Conservation (phyloP, 2,797 vertebrate species). For the Crenichthys baileyi region DNA sequence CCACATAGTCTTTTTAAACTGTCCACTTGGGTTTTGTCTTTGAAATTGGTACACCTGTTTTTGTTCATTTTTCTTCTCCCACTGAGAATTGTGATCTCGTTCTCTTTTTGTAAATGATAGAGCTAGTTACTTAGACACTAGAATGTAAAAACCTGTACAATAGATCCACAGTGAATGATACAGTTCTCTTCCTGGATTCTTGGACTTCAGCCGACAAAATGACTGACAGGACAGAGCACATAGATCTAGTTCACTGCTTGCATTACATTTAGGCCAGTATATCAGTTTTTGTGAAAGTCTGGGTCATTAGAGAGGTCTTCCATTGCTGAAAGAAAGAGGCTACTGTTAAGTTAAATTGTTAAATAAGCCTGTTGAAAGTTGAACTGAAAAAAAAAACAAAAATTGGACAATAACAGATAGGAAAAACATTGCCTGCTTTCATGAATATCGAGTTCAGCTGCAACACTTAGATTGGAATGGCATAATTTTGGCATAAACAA, state of each 20-base stretch:
- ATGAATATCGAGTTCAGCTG: too few relatives aligned
- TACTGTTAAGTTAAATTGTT: background rate
- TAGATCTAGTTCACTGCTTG: background rate
- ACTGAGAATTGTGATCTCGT: background rate
- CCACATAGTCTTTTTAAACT: constrained; percentile 25
- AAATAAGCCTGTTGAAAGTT: background rate
- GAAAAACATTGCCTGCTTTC: too few relatives aligned
- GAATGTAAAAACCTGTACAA: background rate
- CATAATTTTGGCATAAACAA: too few relatives aligned
- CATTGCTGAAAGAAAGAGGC: background rate
- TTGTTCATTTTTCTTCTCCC: constrained; percentile 5
- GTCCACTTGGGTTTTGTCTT: constrained; percentile 45
- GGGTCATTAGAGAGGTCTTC: background rate
- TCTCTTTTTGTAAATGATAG: background rate
- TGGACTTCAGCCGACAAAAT: background rate
- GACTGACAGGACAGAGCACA: background rate
- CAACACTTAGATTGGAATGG: too few relatives aligned
- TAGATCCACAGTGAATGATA: constrained; percentile 1
- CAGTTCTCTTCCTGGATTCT: background rate
- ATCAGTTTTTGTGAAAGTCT: background rate
- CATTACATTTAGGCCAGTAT: background rate
- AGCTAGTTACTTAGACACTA: background rate
- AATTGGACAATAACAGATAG: too few relatives aligned
- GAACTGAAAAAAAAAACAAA: background rate
- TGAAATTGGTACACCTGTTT: constrained; percentile 25